Conservation (phyloP, 92 coral and sea anemone species). For the Plumapathes pennacea region DNA sequence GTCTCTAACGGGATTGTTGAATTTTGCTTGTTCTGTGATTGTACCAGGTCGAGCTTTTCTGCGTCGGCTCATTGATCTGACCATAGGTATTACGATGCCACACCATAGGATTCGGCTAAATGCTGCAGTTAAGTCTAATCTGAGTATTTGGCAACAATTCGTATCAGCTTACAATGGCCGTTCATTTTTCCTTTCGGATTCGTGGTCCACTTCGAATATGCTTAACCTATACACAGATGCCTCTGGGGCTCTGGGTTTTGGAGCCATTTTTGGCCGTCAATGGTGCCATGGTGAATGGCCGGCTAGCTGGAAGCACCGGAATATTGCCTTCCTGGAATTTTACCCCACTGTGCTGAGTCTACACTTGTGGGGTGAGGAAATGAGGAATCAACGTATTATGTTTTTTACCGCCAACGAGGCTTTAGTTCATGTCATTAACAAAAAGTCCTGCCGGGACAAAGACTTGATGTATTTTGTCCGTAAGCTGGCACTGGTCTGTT, state of each 20-base stretch:
- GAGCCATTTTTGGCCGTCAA: conserved; percentile 29
- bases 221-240: conserved; percentile 16
- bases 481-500: background rate
- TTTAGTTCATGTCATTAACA: conserved; percentile 33
- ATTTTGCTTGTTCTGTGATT: conserved; percentile 12
- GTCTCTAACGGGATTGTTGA: background rate
- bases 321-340: conserved; percentile 27
- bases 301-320: conserved; percentile 10
- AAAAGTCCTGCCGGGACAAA: background rate
- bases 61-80: conserved; percentile 43
- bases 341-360: conserved; percentile 26
- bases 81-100: conserved; percentile 23
- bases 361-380: conserved; percentile 9
- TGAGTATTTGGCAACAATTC: conserved; percentile 17
- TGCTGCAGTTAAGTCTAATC: conserved; percentile 1
- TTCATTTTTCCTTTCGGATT: conserved; percentile 21
- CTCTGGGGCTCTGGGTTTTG: conserved; percentile 9
- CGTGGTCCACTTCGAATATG: conserved; percentile 1
- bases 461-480: conserved; percentile 2
- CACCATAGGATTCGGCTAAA: conserved; percentile 18
- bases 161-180: conserved; percentile 22
- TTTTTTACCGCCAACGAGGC: conserved; percentile 31
- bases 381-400: conserved; percentile 11
- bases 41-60: conserved; percentile 52
- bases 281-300: conserved; percentile 53